These are phyloP conservation scores for Macaria notata DNA, from an alignment of 2,888 invertebrate species.

Conservation along the genomic window DNA sequence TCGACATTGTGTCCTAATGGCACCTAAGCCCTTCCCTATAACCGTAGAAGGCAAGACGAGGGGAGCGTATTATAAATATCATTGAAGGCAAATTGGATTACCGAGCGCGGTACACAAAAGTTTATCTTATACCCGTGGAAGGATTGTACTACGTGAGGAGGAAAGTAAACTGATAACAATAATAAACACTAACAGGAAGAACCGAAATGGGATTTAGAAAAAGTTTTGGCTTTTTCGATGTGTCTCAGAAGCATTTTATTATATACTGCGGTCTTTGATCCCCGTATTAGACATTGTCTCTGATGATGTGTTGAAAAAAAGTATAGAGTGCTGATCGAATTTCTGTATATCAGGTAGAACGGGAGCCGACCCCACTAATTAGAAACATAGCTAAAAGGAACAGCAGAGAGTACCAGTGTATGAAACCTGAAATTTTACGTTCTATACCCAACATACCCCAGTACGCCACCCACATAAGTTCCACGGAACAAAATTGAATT, in stretches of 20 bases:
- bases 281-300: neutral
- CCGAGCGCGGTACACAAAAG: slow-evolving; percentile 24
- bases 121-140: slow-evolving; percentile 22
- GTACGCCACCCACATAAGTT: too few species aligned
- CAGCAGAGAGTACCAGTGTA: too few species aligned
- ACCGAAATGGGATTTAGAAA: too few species aligned
- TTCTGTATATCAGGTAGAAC: neutral
- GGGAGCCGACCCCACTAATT: too few species aligned
- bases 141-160: slow-evolving; percentile 26
- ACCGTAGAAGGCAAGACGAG: slow-evolving; percentile 12
- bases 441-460: too few species aligned
- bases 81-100: slow-evolving; percentile 32
- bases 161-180: slow-evolving; percentile 14
- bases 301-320: neutral
- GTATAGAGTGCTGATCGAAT: neutral
- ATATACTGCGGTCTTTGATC: neutral
- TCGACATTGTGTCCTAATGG: too few species aligned
- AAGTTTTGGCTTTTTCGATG: too few species aligned
- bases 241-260: neutral
- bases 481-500: too few species aligned
- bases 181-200: slow-evolving; percentile 1
- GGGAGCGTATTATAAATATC: slow-evolving; percentile 32
- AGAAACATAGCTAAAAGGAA: too few species aligned
- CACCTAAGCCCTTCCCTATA: slow-evolving; percentile 15
- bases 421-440: too few species aligned